Evolutionary conservation across 2,888 invertebrate genomes (phyloP), one percentile per base, ranked within the genome.

Genomic region (Synergus umbraculus): DNA sequence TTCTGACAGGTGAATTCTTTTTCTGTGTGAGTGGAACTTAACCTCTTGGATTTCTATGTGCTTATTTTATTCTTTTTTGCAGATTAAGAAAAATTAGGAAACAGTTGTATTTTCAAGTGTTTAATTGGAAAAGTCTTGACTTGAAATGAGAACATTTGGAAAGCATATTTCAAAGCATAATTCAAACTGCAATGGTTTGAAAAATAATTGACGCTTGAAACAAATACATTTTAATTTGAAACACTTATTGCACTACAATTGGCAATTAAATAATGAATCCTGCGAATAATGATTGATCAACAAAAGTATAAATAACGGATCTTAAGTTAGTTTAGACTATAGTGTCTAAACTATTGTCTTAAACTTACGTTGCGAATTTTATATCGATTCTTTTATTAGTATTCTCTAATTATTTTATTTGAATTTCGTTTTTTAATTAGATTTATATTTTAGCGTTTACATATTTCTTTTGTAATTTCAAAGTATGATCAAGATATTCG

Each of bases 401-500:
- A 2, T 15, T 18, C 0, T n/a, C 12, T 9, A 22, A 60, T 60
- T 4, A 22, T 5, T 49, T 49, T n/a, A n/a, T 49, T 49, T n/a
- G 2, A 7, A 49, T 49, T n/a, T 15, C n/a, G 8, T 12, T 54
- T 54, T 54, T n/a, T 2, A 54, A n/a, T 12, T 8, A 54, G 5
- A 54, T 69, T 69, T 43, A 46, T 15, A 29, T 46, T 44, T 22
- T 22, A 22, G 22, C 22, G 22, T 22, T 22, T 22, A 1, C 22
- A 22, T 22, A 22, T 22, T 22, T 22, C 22, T 22, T 22, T 22
- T 22, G 22, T 22, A 22, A 22, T 22, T 22, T 54, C 49, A 29
- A 73, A 29, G 10, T 7, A 29, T 8, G 69, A 73, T 73, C 69
- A 10, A 67, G 69, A 54, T 54, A 73, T 73, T 54, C 37, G 37